Percentiles rank a stretch among this genome's conserved stretches.
Evolutionary conservation across 2,888 invertebrate genomes (phyloP).

Genomic region (Agrochola litura): DNA sequence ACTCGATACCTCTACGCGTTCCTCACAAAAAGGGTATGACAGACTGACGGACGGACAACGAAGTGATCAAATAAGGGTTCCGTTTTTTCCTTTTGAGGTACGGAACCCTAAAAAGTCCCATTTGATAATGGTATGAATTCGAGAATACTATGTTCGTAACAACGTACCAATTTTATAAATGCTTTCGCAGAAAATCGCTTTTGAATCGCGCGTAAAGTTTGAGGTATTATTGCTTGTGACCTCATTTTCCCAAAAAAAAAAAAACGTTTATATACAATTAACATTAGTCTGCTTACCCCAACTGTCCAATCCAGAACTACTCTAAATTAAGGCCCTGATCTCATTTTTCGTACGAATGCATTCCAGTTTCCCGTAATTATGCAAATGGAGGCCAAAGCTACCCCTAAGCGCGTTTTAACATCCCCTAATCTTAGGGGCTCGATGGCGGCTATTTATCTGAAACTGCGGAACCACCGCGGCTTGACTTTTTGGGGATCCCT

Average conservation of each 20-base stretch:
- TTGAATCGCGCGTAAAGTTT: too few species aligned
- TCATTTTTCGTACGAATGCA: slow-evolving; percentile 56
- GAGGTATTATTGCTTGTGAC: too few species aligned
- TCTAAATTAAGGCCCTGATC: slow-evolving; percentile 29
- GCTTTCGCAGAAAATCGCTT: too few species aligned
- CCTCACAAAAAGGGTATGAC: too few species aligned
- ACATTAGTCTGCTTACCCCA: neutral
- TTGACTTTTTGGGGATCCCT: slow-evolving; percentile 30
- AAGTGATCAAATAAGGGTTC: too few species aligned
- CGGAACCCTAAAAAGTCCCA: too few species aligned
- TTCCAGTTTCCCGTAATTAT: slow-evolving; percentile 52
- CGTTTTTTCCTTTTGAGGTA: too few species aligned
- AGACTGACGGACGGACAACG: too few species aligned
- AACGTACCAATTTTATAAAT: too few species aligned
- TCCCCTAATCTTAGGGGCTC: slow-evolving; percentile 49
- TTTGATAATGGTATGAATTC: too few species aligned
- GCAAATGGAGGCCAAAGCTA: slow-evolving; percentile 44
- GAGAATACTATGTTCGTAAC: too few species aligned
- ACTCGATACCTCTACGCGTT: too few species aligned
- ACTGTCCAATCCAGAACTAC: slow-evolving; percentile 39
- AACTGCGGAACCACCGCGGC: slow-evolving; percentile 25
- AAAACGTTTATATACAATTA: neutral
- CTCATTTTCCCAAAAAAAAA: neutral
- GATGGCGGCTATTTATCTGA: slow-evolving; percentile 49
- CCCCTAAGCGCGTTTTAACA: slow-evolving; percentile 48